These are phyloP conservation scores for Laticauda laticaudata DNA, from an alignment of 2,113 vertebrate genomes.

Conservation along the genomic window DNA sequence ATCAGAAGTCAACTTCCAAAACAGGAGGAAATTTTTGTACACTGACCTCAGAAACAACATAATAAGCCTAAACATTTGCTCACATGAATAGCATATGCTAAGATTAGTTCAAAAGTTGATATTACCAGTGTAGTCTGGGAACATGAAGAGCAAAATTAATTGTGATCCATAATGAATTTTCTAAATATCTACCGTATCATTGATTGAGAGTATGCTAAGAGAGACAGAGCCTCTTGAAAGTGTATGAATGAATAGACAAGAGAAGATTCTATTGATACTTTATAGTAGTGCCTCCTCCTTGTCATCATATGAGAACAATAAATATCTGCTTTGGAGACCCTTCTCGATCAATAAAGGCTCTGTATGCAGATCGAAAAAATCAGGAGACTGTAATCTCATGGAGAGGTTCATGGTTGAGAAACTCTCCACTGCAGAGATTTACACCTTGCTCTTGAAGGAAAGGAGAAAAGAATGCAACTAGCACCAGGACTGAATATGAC, in stretches of 20 bases:
- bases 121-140: neutral
- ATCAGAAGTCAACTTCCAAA: neutral
- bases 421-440: neutral
- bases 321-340: neutral
- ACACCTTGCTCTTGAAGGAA: neutral
- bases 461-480: neutral
- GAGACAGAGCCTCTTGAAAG: neutral
- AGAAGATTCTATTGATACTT: neutral
- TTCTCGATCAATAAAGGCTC: neutral
- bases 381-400: neutral
- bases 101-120: neutral
- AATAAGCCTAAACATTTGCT: neutral
- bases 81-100: neutral
- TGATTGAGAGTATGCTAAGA: neutral
- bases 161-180: neutral
- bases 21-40: neutral
- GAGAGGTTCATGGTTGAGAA: neutral
- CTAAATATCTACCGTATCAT: neutral
- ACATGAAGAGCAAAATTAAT: slow-evolving; percentile 20
- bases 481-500: neutral
- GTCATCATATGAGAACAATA: neutral
- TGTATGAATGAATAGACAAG: neutral
- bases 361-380: neutral
- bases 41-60: neutral
- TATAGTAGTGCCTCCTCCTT: neutral